Percentiles rank a stretch among this genome's conserved stretches.
Conservation (phyloP, 2,888 invertebrate species). For the Tineola bisselliella region DNA sequence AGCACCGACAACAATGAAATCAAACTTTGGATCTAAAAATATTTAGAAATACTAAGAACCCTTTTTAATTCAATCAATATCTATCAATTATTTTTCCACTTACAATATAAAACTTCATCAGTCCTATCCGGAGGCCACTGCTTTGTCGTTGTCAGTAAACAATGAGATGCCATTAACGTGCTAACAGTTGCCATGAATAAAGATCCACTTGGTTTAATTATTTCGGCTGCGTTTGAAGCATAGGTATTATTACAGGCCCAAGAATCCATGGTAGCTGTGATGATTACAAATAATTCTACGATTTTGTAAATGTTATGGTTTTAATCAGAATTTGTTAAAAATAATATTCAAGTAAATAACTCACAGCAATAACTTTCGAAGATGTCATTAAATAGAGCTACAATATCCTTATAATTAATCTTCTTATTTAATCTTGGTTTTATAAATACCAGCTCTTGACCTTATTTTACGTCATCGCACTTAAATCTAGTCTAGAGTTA, state of each 20-base stretch:
- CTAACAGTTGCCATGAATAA: slow-evolving; percentile 42
- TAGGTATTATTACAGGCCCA: slow-evolving; percentile 8
- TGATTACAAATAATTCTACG: too few species aligned
- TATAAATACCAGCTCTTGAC: not conserved
- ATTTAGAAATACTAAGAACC: too few species aligned
- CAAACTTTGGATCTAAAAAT: slow-evolving; percentile 58
- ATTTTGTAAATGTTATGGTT: too few species aligned
- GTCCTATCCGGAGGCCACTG: slow-evolving; percentile 55
- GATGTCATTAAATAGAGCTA: too few species aligned
- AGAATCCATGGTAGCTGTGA: not conserved
- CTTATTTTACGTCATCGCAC: not conserved
- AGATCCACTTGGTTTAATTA: not conserved
- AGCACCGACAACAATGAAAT: slow-evolving; percentile 26
- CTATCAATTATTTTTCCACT: not conserved
- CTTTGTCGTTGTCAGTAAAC: slow-evolving; percentile 41
- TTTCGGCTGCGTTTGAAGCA: not conserved
- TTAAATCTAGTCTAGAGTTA: not conserved
- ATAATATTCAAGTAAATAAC: too few species aligned
- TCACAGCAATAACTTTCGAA: too few species aligned
- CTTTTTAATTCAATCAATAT: not conserved
- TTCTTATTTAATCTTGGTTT: not conserved
- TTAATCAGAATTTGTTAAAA: too few species aligned
- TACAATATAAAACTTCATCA: slow-evolving; percentile 26
- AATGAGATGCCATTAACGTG: slow-evolving; percentile 58
- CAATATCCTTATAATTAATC: too few species aligned